Evolutionary conservation across 2,113 vertebrate genomes (phyloP), one percentile per base, ranked within the genome.

Genomic region (Hypomesus transpacificus): DNA sequence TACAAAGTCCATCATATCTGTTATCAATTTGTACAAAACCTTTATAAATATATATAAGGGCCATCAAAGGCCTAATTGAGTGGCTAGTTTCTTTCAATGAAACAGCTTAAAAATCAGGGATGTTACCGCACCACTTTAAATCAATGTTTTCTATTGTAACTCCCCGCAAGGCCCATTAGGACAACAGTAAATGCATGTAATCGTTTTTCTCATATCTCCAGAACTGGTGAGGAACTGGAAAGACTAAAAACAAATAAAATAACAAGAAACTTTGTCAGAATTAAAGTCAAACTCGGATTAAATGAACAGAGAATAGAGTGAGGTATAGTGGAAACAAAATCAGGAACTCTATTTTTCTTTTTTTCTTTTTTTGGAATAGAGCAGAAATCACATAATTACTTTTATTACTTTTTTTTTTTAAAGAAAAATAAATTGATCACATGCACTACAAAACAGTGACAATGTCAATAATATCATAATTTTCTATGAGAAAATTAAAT

Each of bases 351-450:
- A 84, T 94, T 94, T 26, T 9, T 9, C 9, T 70, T 65, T 93
- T 84, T 95, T 93, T 93, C 70, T 66, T 77, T 93, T 85, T 94
- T 94, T 94, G 93, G 94, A 92, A 94, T 94, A 94, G 92, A 92
- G 94, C 94, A 93, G 92, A 94, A 92, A 95, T 95, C 93, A 94
- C 93, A 53, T n/a, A n/a, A n/a, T n/a, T n/a, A n/a, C n/a, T n/a
- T n/a, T n/a, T n/a, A n/a, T n/a, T n/a, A n/a, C n/a, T n/a, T n/a
- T n/a, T n/a, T n/a, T n/a, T n/a, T n/a, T n/a, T n/a, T n/a, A n/a
- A 93, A 94, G 92, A 68, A 91, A 91, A 94, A 93, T 91, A 93
- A 92, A 92, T 91, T 91, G 94, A 91, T 91, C 90, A 83, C 85
- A 82, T 91, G 90, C 92, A 85, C 87, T 91, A 91, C 81, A 76